Evolutionary conservation across 2,888 invertebrate species (phyloP).

Genomic region (Plagiodera versicolora): DNA sequence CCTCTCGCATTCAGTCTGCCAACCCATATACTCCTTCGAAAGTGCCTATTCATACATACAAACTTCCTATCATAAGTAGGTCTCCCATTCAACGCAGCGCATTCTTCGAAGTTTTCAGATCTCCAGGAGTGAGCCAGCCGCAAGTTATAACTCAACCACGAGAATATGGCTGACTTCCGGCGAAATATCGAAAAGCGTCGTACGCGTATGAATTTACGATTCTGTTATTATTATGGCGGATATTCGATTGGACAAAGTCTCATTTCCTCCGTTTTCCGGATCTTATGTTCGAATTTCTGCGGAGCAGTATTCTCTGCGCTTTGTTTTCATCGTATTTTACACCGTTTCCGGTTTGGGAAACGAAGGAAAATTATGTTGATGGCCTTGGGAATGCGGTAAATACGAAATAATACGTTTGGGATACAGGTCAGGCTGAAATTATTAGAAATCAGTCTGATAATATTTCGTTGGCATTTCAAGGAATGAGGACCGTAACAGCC

Average conservation of each 20-base stretch:
- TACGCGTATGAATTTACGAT: slow-evolving; percentile 28
- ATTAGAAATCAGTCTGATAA: too few species aligned
- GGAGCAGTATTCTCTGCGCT: neutral
- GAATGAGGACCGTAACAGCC: too few species aligned
- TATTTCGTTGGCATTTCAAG: too few species aligned
- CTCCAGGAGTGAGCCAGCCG: slow-evolving; percentile 38
- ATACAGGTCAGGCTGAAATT: too few species aligned
- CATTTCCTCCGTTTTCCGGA: slow-evolving; percentile 25
- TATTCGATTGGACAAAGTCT: slow-evolving; percentile 23
- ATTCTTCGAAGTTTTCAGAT: slow-evolving; percentile 44
- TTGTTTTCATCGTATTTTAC: neutral
- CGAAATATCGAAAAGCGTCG: slow-evolving; percentile 20
- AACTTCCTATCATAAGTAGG: slow-evolving; percentile 20
- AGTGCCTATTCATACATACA: neutral
- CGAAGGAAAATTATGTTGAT: neutral
- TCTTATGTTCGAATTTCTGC: slow-evolving; percentile 5
- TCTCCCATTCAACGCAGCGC: slow-evolving; percentile 40
- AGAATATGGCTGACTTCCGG: slow-evolving; percentile 42
- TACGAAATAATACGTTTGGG: neutral
- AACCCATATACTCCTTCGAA: neutral
- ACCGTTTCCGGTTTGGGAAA: neutral
- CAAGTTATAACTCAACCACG: slow-evolving; percentile 40
- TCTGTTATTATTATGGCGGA: slow-evolving; percentile 27
- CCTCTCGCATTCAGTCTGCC: neutral
- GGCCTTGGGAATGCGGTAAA: neutral